Base-by-base conservation (phyloP, 2,113 vertebrate genomes). In the Dasypus novemcinctus region DNA sequence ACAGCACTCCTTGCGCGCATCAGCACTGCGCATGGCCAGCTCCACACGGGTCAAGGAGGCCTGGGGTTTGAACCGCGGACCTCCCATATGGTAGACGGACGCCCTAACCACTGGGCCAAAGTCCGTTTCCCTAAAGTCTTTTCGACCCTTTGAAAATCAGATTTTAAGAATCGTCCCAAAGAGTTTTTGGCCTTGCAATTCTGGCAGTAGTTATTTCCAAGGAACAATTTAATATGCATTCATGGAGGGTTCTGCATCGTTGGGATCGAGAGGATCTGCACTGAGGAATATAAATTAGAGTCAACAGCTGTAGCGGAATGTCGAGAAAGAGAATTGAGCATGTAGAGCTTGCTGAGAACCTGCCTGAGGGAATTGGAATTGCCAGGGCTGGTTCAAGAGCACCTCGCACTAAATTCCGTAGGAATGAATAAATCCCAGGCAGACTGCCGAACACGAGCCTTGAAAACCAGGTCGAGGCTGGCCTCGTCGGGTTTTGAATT, bases 391-490 rank as follows among this genome's bases (percentile, higher is more conserved):
- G 2, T 69, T 38, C 4, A 3, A 69, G 68, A 57, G 21, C 17
- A 57, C 54, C 18, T 20, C 17, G 20, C 54, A 57, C 54, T 57
- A 57, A 12, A 5, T n/a, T 78, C 7, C 31, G 52, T 13, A 78
- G 18, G 46, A 21, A 78, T 21, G 4, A 23, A 3, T 23, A 3
- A 7, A n/a, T 78, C 5, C 46, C 46, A 33, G 31, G 18, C 29
- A n/a, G 75, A 7, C 1, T 1, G 18, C 46, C 21, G 13, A 78
- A 18, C 9, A 8, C 0, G 17, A 11, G 12, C 31, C 31, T n/a
- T 17, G 18, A 0, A 21, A 33, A 52, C 10, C 31, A n/a, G 75
- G 46, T 3, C 11, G 9, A n/a, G 4, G 9, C 20, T 23, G 46
- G 75, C 75, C 9, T 18, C 10, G 75, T 31, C 23, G 75, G 43